Evolutionary conservation across 2,113 vertebrate genomes (phyloP).

Genomic region (Ranitomeya imitator): DNA sequence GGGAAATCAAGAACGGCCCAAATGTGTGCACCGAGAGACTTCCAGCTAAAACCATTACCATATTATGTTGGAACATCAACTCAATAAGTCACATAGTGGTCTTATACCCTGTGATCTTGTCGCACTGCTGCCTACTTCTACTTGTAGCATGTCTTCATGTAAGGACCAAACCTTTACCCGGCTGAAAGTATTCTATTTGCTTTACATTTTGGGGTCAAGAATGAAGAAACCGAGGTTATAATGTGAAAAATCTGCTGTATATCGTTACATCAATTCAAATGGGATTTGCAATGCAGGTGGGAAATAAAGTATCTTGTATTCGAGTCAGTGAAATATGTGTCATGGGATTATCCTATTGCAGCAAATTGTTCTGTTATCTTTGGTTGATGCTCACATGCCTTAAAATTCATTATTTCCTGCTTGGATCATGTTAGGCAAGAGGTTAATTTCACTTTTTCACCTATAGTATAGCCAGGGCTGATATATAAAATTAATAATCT

Average conservation of each 20-base stretch:
- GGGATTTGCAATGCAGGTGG: not conserved
- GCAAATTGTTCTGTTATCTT: not conserved
- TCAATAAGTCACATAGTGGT: not conserved
- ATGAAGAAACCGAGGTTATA: not conserved
- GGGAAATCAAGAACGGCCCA: slow-evolving; percentile 24
- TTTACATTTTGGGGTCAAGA: not conserved
- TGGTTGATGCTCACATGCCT: not conserved
- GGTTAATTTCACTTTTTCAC: not conserved
- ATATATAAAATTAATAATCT: too few species aligned
- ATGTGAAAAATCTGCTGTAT: not conserved
- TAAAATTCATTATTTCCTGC: not conserved
- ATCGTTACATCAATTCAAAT: not conserved
- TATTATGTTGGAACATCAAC: not conserved
- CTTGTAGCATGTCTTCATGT: not conserved
- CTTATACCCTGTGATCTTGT: not conserved
- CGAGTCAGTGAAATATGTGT: not conserved
- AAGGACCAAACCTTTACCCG: not conserved
- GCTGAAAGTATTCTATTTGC: not conserved
- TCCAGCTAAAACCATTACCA: not conserved
- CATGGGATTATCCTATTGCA: not conserved
- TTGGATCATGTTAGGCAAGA: not conserved
- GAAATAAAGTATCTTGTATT: not conserved
- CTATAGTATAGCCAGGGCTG: not conserved
- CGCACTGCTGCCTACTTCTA: not conserved
- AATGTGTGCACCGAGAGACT: not conserved